These are phyloP conservation scores for Tachystola acroxantha DNA, from an alignment of 2,888 invertebrate species.

Conservation along the genomic window DNA sequence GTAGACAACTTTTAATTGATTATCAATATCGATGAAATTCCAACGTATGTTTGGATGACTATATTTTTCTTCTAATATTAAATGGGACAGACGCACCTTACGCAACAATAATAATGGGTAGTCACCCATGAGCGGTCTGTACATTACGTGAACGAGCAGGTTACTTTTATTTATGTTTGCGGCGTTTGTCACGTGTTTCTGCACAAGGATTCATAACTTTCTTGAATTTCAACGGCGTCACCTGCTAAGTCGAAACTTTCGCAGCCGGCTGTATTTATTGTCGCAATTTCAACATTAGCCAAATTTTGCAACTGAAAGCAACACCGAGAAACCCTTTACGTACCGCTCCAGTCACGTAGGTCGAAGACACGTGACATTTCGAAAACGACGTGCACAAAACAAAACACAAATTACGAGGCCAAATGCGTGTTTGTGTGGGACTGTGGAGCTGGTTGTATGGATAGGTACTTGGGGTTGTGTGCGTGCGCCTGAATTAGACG, in stretches of 20 bases:
- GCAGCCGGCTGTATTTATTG: conserved; percentile 20
- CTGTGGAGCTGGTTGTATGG: conserved; percentile 34
- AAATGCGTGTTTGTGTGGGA: conserved; percentile 43
- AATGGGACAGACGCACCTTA: too few species aligned
- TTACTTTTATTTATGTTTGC: too few species aligned
- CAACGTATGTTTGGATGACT: too few species aligned
- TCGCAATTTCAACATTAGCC: not conserved
- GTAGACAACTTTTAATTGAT: too few species aligned
- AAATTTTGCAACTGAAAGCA: not conserved
- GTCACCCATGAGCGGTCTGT: too few species aligned
- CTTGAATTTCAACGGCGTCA: too few species aligned
- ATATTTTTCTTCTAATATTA: too few species aligned
- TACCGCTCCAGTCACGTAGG: conserved; percentile 49
- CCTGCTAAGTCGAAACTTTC: not conserved
- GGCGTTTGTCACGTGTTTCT: conserved; percentile 24
- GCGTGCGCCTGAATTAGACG: conserved; percentile 79
- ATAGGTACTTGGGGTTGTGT: conserved; percentile 42
- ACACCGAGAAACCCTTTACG: conserved; percentile 32
- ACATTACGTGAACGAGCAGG: too few species aligned
- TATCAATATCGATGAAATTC: too few species aligned
- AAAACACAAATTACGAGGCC: conserved; percentile 63
- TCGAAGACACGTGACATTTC: conserved; percentile 65
- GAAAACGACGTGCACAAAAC: conserved; percentile 63
- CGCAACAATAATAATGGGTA: too few species aligned
- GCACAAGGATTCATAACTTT: too few species aligned